Conservation (phyloP, 2,113 vertebrate species). For the Protobothrops flavoviridis region DNA sequence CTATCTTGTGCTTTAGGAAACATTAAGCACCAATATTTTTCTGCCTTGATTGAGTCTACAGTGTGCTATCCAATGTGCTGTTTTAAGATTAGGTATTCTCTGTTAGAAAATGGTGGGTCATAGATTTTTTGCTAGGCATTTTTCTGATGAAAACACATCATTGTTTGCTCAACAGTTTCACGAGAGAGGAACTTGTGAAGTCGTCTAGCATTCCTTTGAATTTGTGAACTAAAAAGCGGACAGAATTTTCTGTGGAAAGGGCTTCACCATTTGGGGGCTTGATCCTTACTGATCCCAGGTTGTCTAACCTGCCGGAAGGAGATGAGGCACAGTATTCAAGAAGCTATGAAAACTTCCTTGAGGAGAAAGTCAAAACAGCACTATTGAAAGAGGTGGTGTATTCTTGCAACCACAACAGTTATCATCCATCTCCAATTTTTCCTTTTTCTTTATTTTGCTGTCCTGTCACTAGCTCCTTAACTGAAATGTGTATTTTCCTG, state of each 20-base stretch:
- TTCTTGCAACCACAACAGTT: not conserved
- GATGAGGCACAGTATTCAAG: not conserved
- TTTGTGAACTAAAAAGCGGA: not conserved
- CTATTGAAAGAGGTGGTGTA: not conserved
- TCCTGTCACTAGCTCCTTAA: not conserved
- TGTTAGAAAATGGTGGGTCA: not conserved
- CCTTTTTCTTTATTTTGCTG: not conserved
- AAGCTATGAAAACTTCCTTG: not conserved
- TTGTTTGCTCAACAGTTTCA: not conserved
- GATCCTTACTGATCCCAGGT: not conserved
- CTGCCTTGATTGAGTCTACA: not conserved
- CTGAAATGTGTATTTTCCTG: not conserved
- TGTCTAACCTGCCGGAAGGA: not conserved
- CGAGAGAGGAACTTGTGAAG: not conserved
- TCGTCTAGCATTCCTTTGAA: not conserved
- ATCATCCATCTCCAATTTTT: not conserved
- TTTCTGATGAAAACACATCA: not conserved
- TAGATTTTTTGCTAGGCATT: not conserved
- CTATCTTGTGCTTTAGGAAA: slow-evolving; percentile 3
- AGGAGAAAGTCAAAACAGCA: not conserved
- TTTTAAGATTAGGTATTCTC: not conserved
- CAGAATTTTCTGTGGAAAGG: not conserved
- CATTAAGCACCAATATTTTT: not conserved
- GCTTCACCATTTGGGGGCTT: not conserved
- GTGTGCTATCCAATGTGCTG: not conserved